Evolutionary conservation across 1,140 invertebrate genomes (phyloP).

Genomic region (Argopecten irradians): DNA sequence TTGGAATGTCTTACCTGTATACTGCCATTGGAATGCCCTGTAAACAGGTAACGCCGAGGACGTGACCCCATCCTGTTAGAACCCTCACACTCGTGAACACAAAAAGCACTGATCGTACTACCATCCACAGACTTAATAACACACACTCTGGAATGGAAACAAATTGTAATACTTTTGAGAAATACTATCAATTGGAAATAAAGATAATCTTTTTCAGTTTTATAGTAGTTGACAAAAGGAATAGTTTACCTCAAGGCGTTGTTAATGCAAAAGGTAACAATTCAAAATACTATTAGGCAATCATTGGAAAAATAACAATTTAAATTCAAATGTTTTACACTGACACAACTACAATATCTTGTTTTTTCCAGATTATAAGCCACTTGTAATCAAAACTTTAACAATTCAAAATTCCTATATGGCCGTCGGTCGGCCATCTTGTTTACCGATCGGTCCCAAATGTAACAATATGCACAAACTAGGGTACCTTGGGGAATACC

Average conservation of each 20-base stretch:
- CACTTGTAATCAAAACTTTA: too few relatives aligned
- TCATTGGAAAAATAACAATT: neutral
- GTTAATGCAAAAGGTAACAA: neutral
- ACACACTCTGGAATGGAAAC: conserved; percentile 85
- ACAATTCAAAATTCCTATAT: too few relatives aligned
- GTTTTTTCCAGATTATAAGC: too few relatives aligned
- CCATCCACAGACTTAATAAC: conserved; percentile 95
- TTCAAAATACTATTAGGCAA: too few relatives aligned
- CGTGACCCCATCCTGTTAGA: conserved; percentile 92
- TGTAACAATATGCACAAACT: too few relatives aligned
- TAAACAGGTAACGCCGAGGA: conserved; percentile 93
- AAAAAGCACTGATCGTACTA: conserved; percentile 96
- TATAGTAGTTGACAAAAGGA: neutral
- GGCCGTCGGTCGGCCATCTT: too few relatives aligned
- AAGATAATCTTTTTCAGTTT: too few relatives aligned
- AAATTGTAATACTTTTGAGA: neutral
- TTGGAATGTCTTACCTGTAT: too few relatives aligned
- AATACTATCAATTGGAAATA: neutral
- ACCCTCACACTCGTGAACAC: conserved; percentile 97
- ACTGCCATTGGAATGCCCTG: conserved; percentile 95
- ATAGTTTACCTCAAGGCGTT: neutral
- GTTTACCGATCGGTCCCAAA: too few relatives aligned
- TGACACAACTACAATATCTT: too few relatives aligned
- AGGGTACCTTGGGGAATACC: too few relatives aligned
- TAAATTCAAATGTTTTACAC: too few relatives aligned